Percentiles rank a stretch among this genome's conserved stretches.
phyloP scores from a whole-genome alignment of 2,888 invertebrate genomes.

The Lithophane ornitopus region DNA sequence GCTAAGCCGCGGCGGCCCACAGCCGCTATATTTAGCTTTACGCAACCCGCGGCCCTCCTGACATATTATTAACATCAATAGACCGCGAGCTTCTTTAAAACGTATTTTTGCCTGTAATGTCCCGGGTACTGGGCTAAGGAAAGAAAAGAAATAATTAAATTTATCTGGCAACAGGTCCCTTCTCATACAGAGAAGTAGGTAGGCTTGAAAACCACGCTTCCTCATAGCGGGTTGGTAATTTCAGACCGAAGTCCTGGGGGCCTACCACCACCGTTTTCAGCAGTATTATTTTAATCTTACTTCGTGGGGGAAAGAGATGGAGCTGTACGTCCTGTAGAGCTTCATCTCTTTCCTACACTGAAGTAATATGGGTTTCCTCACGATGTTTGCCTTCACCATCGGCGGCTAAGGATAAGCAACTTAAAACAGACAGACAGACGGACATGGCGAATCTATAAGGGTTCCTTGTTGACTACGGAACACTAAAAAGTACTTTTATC shows the following conservation, averaged over 20 bases:
- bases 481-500: background rate
- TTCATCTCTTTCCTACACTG: no score
- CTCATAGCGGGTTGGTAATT: background rate
- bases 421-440: no score
- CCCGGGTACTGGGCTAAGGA: background rate
- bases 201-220: background rate
- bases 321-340: no score
- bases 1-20: slow-evolving; percentile 49
- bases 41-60: slow-evolving; percentile 49
- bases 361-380: no score
- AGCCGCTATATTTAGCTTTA: slow-evolving; percentile 61
- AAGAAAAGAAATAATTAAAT: background rate
- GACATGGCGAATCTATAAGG: no score
- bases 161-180: background rate
- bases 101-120: background rate
- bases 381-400: background rate
- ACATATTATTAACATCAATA: slow-evolving; percentile 53
- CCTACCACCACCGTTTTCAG: no score
- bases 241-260: background rate
- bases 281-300: no score
- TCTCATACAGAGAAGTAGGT: background rate
- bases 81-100: slow-evolving; percentile 40
- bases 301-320: no score
- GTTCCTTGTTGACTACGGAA: no score
- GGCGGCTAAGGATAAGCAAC: background rate